A percentile compares a stretch with the other conserved stretches of the same genome.
phyloP scores from a whole-genome alignment of 2,113 vertebrate genomes.

The Aix galericulata region DNA sequence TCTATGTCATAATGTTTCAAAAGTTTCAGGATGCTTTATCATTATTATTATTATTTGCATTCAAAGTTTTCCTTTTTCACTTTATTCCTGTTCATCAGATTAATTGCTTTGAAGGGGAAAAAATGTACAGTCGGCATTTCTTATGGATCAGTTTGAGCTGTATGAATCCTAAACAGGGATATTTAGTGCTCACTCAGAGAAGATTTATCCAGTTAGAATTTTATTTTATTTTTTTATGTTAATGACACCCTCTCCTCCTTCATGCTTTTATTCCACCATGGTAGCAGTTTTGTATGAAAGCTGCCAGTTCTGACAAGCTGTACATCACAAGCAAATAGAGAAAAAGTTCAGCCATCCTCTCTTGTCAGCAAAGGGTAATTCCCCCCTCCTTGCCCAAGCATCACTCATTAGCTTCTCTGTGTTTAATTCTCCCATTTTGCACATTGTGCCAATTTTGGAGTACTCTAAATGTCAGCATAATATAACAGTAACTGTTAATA shows the following conservation, averaged over 20 bases:
- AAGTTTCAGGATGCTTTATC: neutral
- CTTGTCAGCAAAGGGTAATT: neutral
- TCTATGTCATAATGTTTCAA: rapidly evolving
- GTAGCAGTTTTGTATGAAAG: neutral
- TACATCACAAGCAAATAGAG: neutral
- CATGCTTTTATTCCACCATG: neutral
- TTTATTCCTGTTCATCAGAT: neutral
- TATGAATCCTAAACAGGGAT: neutral
- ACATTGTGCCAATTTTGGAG: neutral
- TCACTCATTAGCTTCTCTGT: neutral
- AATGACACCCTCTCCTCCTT: neutral
- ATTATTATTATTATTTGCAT: neutral
- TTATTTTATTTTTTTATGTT: neutral
- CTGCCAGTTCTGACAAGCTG: neutral
- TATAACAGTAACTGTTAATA: neutral
- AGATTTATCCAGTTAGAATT: neutral
- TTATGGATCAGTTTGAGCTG: neutral
- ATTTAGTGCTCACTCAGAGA: neutral
- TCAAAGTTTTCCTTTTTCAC: neutral
- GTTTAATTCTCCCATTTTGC: conserved; percentile 23
- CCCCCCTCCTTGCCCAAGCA: neutral
- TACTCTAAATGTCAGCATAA: conserved; percentile 23
- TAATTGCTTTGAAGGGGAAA: neutral
- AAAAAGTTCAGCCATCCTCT: neutral
- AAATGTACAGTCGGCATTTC: neutral